These are phyloP conservation scores for Aulostomus chinensis DNA, from an alignment of 2,797 vertebrate species.

Conservation along the genomic window DNA sequence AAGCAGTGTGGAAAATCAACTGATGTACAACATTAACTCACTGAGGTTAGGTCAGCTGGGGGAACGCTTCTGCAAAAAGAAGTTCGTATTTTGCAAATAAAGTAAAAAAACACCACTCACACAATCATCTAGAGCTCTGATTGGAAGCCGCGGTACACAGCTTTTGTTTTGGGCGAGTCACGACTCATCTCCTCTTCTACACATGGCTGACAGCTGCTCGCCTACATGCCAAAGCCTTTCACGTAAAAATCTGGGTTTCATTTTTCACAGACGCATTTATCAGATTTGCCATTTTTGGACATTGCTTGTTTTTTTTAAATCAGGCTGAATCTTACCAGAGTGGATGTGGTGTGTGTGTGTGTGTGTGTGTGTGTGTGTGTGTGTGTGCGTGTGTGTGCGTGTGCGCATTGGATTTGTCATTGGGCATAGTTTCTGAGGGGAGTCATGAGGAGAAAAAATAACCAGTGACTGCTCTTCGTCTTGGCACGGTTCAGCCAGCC, in stretches of 20 bases:
- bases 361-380: too few species aligned
- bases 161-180: slow-evolving; percentile 43
- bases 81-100: slow-evolving; percentile 26
- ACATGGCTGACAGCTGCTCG: slow-evolving; percentile 61
- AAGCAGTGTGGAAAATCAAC: slow-evolving; percentile 32
- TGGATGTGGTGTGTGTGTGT: too few species aligned
- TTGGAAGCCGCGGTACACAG: slow-evolving; percentile 27
- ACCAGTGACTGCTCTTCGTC: slow-evolving; percentile 34
- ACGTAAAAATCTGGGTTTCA: slow-evolving; percentile 40
- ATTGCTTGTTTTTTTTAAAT: too few species aligned
- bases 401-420: slow-evolving; percentile 46
- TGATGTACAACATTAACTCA: slow-evolving; percentile 36
- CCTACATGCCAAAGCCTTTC: slow-evolving; percentile 42
- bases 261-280: slow-evolving; percentile 56
- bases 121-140: slow-evolving; percentile 39
- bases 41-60: too few species aligned
- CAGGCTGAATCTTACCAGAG: too few species aligned
- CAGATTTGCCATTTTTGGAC: slow-evolving; percentile 72
- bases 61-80: slow-evolving; percentile 19
- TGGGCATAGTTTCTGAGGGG: slow-evolving; percentile 64
- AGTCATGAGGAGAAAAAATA: slow-evolving; percentile 64
- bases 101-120: slow-evolving; percentile 29
- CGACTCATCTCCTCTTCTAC: slow-evolving; percentile 34
- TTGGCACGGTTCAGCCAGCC: slow-evolving; percentile 22
- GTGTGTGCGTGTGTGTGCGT: slow-evolving; percentile 14